Percentiles rank a stretch among this genome's conserved stretches.
These are phyloP conservation scores for Malacoraja senta DNA, from an alignment of 2,797 vertebrate species.

Conservation along the genomic window DNA sequence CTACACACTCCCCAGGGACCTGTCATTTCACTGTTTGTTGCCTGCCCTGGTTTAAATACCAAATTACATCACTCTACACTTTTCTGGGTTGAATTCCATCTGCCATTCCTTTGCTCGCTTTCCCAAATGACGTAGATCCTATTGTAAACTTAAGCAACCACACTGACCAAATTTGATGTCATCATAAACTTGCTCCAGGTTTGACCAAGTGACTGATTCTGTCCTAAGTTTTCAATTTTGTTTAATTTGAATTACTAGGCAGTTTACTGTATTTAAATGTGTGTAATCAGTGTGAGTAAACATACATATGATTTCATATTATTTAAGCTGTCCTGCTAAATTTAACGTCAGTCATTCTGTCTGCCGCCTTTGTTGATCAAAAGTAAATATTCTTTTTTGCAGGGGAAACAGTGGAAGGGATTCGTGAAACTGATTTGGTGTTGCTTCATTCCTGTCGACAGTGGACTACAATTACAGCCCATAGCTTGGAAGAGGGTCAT, in stretches of 20 bases:
- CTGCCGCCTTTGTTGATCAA: not conserved
- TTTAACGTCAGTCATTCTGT: not conserved
- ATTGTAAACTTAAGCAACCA: too few relatives aligned
- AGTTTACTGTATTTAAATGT: not conserved
- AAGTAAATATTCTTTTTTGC: conserved; percentile 45
- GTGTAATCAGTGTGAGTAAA: not conserved
- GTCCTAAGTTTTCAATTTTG: not conserved
- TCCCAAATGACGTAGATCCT: too few relatives aligned
- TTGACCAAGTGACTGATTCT: not conserved
- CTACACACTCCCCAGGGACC: too few relatives aligned
- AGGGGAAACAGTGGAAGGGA: conserved; percentile 88
- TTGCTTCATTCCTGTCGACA: conserved; percentile 96
- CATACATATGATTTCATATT: too few relatives aligned
- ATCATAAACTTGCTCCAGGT: too few relatives aligned
- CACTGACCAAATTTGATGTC: too few relatives aligned
- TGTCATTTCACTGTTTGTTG: too few relatives aligned
- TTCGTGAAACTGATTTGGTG: conserved; percentile 91
- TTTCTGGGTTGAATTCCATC: too few relatives aligned
- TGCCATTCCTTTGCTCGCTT: too few relatives aligned
- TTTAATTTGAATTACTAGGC: not conserved
- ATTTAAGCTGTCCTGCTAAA: not conserved
- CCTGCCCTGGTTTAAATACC: too few relatives aligned
- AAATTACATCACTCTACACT: too few relatives aligned
- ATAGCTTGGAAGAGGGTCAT: conserved; percentile 96
- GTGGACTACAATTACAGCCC: conserved; percentile 97